Evolutionary conservation across 1,140 invertebrate genomes (phyloP), one percentile per base, ranked within the genome.

Genomic region (Berghia stephanieae): DNA sequence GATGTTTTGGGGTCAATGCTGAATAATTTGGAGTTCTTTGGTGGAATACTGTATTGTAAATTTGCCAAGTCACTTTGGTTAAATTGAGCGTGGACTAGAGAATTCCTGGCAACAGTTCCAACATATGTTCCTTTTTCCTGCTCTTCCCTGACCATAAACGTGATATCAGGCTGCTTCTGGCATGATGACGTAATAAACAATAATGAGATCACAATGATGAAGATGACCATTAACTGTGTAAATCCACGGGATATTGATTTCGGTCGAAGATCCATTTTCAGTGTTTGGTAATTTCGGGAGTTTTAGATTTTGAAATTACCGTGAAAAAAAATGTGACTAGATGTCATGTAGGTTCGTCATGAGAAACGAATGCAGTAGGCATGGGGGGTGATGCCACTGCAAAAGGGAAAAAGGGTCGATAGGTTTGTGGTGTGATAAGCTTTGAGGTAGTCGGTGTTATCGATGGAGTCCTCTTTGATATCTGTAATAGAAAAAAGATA

Each of bases 41-140:
- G 81, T 21, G 85, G 78, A 79, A 87, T 83, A 44, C 80, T 82
- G 79, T 86, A 87, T 75, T 83, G 81, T 79, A 86, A 82, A 13
- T 75, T 80, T 49, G 80, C 79, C 24, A 85, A 84, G 63, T 83
- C 83, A 27, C 80, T 79, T 18, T 81, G 80, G 2, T 80, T 77
- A 10, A 83, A 82, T 55, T 83, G 83, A 36, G 68, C 79, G 77
- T 85, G 85, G n/a, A 86, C 73, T 40, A 77, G 63, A 66, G 80
- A 82, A 68, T 86, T 84, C 36, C 83, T 69, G 13, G 85, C 85
- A 16, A 86, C 81, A 77, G 85, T 85, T 68, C 85, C 85, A 31
- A 86, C 78, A 75, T 81, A 86, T 1, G 84, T 81, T 60, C 79
- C 76, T 16, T 76, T 70, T 24, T 81, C 78, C 67, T 84, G 82